phyloP scores from a whole-genome alignment of 2,113 vertebrate genomes.

The Protomyctophum bolini region DNA sequence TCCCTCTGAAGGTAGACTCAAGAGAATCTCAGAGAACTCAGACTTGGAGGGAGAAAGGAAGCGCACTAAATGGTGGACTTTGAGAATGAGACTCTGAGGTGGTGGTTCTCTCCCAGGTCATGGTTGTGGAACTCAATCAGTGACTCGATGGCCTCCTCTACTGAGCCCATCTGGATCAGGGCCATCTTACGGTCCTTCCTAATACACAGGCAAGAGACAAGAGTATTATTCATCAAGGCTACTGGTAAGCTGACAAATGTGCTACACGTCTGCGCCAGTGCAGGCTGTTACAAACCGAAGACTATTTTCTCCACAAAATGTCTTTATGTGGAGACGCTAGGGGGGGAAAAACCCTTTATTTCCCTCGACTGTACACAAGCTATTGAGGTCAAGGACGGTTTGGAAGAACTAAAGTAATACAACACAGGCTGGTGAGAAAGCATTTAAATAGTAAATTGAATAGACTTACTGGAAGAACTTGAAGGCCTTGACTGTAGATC shows the following conservation, averaged over 20 bases:
- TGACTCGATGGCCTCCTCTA: constrained; percentile 94
- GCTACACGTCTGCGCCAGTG: no score
- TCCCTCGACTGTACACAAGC: background rate
- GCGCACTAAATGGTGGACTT: constrained; percentile 93
- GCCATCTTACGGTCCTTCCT: constrained; percentile 99
- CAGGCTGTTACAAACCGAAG: background rate
- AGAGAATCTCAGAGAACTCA: constrained; percentile 28
- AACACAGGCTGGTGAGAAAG: background rate
- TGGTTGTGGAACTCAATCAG: constrained; percentile 97
- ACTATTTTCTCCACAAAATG: background rate
- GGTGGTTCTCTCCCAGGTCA: constrained; percentile 93
- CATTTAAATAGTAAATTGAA: background rate
- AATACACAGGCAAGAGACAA: background rate
- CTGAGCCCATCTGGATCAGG: constrained; percentile 95
- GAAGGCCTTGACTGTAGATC: constrained; percentile 93
- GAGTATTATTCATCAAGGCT: no score
- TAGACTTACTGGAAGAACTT: constrained; percentile 98
- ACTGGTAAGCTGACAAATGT: no score
- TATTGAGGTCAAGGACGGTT: background rate
- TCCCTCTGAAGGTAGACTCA: constrained; percentile 43
- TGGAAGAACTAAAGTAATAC: background rate
- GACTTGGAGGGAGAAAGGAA: constrained; percentile 42
- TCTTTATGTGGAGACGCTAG: background rate
- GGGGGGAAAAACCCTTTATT: background rate
- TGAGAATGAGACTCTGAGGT: constrained; percentile 96